Percentiles rank a stretch among this genome's conserved stretches.
phyloP scores from a whole-genome alignment of 2,113 vertebrate species.

The Condylura cristata region DNA sequence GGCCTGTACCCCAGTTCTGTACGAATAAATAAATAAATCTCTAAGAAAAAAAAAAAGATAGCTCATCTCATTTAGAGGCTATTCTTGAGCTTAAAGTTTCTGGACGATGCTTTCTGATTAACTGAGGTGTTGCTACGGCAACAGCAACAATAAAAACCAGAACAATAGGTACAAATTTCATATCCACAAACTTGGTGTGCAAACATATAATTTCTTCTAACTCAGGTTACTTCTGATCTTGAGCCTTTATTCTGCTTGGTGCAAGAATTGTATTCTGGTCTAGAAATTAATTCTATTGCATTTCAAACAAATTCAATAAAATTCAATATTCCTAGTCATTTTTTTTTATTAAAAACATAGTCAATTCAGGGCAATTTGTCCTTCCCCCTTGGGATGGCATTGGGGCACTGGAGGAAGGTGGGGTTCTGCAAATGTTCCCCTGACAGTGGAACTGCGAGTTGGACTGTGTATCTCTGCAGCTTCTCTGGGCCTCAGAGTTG shows the following conservation, averaged over 20 bases:
- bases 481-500: background rate
- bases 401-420: background rate
- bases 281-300: background rate
- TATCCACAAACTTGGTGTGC: background rate
- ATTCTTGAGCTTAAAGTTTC: background rate
- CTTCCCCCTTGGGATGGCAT: background rate
- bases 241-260: conserved; percentile 3
- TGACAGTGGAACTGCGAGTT: background rate
- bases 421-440: background rate
- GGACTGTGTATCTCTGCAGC: background rate
- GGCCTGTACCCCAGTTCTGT: too few species aligned
- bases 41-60: too few species aligned
- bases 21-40: too few species aligned
- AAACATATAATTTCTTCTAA: conserved; percentile 33
- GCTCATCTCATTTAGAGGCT: background rate
- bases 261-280: conserved; percentile 29
- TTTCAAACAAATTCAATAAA: background rate
- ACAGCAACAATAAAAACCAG: conserved; percentile 12
- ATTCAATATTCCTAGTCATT: background rate
- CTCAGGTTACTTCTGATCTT: conserved; percentile 44
- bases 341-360: conserved; percentile 16
- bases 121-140: conserved; percentile 39
- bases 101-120: conserved; percentile 5
- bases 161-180: background rate
- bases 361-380: background rate